phyloP scores from a whole-genome alignment of 1,140 invertebrate species.

The Drosophila arawakana region DNA sequence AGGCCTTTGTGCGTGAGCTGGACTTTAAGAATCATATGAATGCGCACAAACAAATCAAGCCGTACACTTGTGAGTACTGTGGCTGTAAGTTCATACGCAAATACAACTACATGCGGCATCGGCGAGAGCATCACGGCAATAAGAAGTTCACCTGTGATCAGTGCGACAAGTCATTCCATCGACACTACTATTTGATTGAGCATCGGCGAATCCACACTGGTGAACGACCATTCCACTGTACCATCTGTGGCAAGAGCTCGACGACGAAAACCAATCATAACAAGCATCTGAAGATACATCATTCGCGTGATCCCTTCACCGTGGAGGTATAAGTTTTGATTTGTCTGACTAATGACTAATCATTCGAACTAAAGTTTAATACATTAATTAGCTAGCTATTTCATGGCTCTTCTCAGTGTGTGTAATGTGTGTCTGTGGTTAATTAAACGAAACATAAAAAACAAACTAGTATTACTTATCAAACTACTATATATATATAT shows the following conservation, averaged over 20 bases:
- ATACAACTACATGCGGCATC: slow-evolving; percentile 95
- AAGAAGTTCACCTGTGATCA: slow-evolving; percentile 95
- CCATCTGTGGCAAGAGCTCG: slow-evolving; percentile 93
- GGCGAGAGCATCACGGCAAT: slow-evolving; percentile 94
- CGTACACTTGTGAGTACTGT: slow-evolving; percentile 96
- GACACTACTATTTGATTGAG: slow-evolving; percentile 94
- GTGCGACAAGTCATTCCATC: slow-evolving; percentile 94
- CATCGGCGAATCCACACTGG: slow-evolving; percentile 93
- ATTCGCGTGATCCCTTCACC: slow-evolving; percentile 92
- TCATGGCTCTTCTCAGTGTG: slow-evolving; percentile 78
- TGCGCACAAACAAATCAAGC: slow-evolving; percentile 91
- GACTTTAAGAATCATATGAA: slow-evolving; percentile 94
- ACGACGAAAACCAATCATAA: slow-evolving; percentile 95
- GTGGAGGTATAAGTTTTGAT: slow-evolving; percentile 89
- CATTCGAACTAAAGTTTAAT: slow-evolving; percentile 50
- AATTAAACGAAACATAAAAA: slow-evolving; percentile 35
- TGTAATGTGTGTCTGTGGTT: slow-evolving; percentile 73
- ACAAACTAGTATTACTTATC: slow-evolving; percentile 81
- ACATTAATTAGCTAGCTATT: slow-evolving; percentile 75
- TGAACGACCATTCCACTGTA: slow-evolving; percentile 92
- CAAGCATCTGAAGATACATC: slow-evolving; percentile 94
- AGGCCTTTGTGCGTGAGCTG: slow-evolving; percentile 91
- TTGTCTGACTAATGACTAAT: slow-evolving; percentile 27
- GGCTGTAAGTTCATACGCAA: slow-evolving; percentile 97
- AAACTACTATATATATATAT: slow-evolving; percentile 53